Percentiles rank a stretch among this genome's conserved stretches.
These are phyloP conservation scores for Acipenser ruthenus DNA, from an alignment of 2,797 vertebrate species.

Conservation along the genomic window DNA sequence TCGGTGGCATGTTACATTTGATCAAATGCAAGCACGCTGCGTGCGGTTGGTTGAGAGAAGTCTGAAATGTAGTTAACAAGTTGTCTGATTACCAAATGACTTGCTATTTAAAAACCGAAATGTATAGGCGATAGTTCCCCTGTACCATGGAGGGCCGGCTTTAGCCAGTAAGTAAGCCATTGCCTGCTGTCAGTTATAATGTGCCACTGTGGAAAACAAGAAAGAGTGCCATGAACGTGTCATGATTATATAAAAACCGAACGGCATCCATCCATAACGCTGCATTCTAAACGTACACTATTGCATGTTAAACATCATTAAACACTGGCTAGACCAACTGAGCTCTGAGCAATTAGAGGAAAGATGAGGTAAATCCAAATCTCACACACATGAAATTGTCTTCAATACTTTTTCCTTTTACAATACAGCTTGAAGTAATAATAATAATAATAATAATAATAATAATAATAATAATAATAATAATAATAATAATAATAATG, in stretches of 20 bases:
- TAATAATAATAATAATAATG: conserved; percentile 26
- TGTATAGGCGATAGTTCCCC: no score
- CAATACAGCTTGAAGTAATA: conserved; percentile 35
- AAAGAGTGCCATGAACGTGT: conserved; percentile 27
- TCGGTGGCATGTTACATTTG: no score
- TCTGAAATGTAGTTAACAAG: no score
- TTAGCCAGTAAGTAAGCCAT: no score
- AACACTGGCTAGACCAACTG: conserved; percentile 44
- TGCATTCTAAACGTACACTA: conserved; percentile 31
- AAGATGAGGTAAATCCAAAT: conserved; percentile 32
- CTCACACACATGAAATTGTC: conserved; percentile 34
- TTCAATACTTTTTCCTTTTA: conserved; percentile 34
- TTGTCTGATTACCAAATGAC: no score
- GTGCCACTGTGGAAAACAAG: background rate
- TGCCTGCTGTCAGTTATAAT: no score
- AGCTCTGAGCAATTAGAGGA: conserved; percentile 34
- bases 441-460: no score
- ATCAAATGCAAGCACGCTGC: background rate
- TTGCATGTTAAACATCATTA: conserved; percentile 49
- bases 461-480: conserved; percentile 26
- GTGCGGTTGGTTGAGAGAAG: background rate
- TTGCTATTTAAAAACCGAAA: no score
- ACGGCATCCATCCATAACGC: conserved; percentile 41
- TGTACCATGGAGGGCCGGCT: no score
- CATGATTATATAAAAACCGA: conserved; percentile 19